These are phyloP conservation scores for Sisyra nigra DNA, from an alignment of 2,888 invertebrate genomes.

Conservation along the genomic window DNA sequence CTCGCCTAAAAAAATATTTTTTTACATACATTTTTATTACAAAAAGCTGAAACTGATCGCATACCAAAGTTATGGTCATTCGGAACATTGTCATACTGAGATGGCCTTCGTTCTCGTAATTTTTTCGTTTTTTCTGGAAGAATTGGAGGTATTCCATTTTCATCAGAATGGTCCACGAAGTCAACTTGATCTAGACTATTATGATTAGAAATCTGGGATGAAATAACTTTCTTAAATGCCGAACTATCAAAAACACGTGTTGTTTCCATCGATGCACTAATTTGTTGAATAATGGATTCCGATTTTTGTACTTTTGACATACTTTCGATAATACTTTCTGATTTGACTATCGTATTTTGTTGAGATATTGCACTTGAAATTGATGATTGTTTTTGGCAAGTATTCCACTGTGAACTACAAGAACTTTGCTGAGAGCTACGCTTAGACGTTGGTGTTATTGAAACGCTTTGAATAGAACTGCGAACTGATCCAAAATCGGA, in stretches of 20 bases:
- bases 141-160: slow-evolving; percentile 33
- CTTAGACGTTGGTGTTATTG: slow-evolving; percentile 39
- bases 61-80: no score
- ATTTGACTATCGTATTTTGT: slow-evolving; percentile 20
- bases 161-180: slow-evolving; percentile 7
- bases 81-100: slow-evolving; percentile 54
- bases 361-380: slow-evolving; percentile 16
- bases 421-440: slow-evolving; percentile 43
- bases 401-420: slow-evolving; percentile 24
- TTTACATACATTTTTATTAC: background rate
- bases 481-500: slow-evolving; percentile 46
- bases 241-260: slow-evolving; percentile 1
- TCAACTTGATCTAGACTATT: background rate
- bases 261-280: background rate
- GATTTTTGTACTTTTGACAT: slow-evolving; percentile 6
- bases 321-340: slow-evolving; percentile 19
- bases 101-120: slow-evolving; percentile 39
- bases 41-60: background rate
- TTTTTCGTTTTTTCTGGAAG: slow-evolving; percentile 43
- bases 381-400: slow-evolving; percentile 21
- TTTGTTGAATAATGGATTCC: slow-evolving; percentile 3
- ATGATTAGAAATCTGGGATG: background rate
- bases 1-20: slow-evolving; percentile 16
- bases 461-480: slow-evolving; percentile 40
- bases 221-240: background rate